Evolutionary conservation across 2,797 vertebrate species (phyloP).

Genomic region (Trichosurus vulpecula): DNA sequence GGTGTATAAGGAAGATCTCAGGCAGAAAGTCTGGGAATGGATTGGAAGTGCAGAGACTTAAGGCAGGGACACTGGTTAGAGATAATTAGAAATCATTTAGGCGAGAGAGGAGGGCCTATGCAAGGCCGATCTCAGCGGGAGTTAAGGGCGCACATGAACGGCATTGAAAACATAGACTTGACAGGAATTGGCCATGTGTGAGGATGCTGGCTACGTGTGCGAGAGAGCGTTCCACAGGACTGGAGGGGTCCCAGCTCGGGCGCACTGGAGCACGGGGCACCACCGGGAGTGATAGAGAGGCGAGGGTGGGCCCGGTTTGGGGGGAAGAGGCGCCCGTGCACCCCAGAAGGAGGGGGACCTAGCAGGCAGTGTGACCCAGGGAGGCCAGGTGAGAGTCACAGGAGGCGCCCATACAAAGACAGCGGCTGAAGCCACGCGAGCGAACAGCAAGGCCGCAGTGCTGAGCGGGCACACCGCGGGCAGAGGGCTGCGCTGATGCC

Average conservation of each 20-base stretch:
- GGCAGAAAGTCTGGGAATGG: neutral
- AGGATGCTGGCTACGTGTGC: neutral
- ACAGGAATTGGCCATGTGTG: neutral
- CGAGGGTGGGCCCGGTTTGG: neutral
- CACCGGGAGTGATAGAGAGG: neutral
- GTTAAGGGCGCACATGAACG: neutral
- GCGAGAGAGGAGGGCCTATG: neutral
- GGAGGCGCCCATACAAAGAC: neutral
- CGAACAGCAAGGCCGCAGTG: rapidly evolving
- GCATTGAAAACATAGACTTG: neutral
- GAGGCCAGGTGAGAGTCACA: neutral
- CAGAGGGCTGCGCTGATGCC: too few relatives aligned
- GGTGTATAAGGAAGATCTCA: neutral
- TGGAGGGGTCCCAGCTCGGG: neutral
- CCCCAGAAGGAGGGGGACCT: neutral
- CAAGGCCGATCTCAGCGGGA: neutral
- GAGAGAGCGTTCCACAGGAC: neutral
- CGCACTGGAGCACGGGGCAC: too few relatives aligned
- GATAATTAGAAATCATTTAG: neutral
- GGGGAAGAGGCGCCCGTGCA: neutral
- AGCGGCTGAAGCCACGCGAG: neutral
- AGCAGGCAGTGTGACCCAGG: neutral
- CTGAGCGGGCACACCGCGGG: too few relatives aligned
- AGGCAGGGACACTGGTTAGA: neutral
- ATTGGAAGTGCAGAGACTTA: neutral